A percentile compares a stretch with the other conserved stretches of the same genome.
Evolutionary conservation across 1,140 invertebrate species (phyloP).

Genomic region (Calycopis cecrops): DNA sequence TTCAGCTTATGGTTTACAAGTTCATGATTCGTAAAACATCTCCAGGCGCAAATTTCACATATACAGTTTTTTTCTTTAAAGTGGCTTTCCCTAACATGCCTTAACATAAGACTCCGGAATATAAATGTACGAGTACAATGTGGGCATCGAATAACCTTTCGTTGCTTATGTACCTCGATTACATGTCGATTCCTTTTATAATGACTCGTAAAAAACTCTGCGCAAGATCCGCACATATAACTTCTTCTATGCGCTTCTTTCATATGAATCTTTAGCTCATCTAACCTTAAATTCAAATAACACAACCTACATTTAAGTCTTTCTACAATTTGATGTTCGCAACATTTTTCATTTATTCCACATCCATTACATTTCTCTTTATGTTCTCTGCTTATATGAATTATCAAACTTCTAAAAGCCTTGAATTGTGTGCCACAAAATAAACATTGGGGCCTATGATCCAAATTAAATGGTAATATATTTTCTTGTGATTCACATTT

Average conservation of each 20-base stretch:
- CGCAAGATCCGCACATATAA: conserved; percentile 28
- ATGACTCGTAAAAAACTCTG: conserved; percentile 28
- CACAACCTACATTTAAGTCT: conserved; percentile 49
- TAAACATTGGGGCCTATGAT: conserved; percentile 29
- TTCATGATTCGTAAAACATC: conserved; percentile 36
- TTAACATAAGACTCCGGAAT: conserved; percentile 32
- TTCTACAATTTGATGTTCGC: conserved; percentile 69
- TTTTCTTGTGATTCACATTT: conserved; percentile 21
- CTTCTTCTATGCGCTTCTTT: conserved; percentile 22
- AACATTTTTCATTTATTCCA: neutral
- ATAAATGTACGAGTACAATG: conserved; percentile 30
- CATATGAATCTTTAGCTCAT: conserved; percentile 24
- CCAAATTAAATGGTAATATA: conserved; percentile 33
- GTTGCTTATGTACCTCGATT: conserved; percentile 27
- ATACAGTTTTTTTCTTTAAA: conserved; percentile 43
- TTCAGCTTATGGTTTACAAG: conserved; percentile 31
- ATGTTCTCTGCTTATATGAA: conserved; percentile 37
- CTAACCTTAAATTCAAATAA: conserved; percentile 19
- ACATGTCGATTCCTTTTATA: conserved; percentile 32
- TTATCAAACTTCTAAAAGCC: conserved; percentile 33
- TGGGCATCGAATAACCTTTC: conserved; percentile 27
- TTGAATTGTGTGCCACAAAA: conserved; percentile 33
- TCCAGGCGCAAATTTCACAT: conserved; percentile 51
- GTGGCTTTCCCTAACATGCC: conserved; percentile 45
- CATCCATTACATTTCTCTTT: conserved; percentile 31